Percentiles rank a stretch among this genome's conserved stretches.
These are phyloP conservation scores for Cydia splendana DNA, from an alignment of 1,140 invertebrate species.

Conservation along the genomic window DNA sequence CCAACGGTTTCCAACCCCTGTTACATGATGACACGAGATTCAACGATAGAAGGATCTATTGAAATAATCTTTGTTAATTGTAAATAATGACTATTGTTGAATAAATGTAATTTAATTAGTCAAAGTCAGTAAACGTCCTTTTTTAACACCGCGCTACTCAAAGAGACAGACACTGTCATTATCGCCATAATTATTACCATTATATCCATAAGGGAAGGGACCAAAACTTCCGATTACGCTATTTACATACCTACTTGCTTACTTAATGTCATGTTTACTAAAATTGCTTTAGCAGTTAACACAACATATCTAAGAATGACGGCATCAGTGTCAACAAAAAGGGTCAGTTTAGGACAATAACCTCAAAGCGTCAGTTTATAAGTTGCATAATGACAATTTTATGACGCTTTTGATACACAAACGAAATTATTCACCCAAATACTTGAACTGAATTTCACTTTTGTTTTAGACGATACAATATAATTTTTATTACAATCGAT, in stretches of 20 bases:
- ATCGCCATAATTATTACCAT: too few relatives aligned
- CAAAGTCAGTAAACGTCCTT: too few relatives aligned
- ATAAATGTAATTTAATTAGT: too few relatives aligned
- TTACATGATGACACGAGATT: conserved; percentile 52
- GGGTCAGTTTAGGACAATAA: background rate
- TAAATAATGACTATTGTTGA: background rate
- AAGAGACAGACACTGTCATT: too few relatives aligned
- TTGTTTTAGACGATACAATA: conserved; percentile 7
- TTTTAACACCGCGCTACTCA: too few relatives aligned
- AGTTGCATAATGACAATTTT: background rate
- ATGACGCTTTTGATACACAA: background rate
- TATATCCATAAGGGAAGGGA: too few relatives aligned
- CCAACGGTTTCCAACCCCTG: conserved; percentile 58
- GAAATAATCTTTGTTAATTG: conserved; percentile 33
- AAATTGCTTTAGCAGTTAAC: conserved; percentile 30
- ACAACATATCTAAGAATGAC: conserved; percentile 27
- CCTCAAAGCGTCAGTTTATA: background rate
- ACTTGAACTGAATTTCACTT: conserved; percentile 11
- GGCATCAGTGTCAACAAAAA: background rate
- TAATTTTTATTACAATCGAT: conserved; percentile 9
- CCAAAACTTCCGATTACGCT: too few relatives aligned
- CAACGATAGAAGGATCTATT: conserved; percentile 70
- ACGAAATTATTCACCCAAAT: background rate
- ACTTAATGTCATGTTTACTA: conserved; percentile 12
- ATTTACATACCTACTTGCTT: too few relatives aligned